phyloP scores from a whole-genome alignment of 2,797 vertebrate species.

The Gymnocypris eckloni region DNA sequence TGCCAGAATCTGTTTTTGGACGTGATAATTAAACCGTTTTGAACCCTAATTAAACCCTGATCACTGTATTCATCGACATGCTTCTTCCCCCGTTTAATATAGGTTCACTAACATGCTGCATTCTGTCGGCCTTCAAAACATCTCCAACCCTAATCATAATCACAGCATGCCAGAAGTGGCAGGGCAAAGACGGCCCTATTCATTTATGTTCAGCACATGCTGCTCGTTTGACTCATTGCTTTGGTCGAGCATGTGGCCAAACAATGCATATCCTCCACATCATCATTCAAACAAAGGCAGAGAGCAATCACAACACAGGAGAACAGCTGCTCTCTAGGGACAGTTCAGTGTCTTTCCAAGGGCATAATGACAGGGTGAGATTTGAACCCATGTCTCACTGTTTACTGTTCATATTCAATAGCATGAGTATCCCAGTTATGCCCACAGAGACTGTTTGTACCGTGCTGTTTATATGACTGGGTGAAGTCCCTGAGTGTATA shows the following conservation, averaged over 20 bases:
- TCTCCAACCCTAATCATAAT: slow-evolving; percentile 5
- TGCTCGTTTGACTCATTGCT: not conserved
- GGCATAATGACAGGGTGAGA: slow-evolving; percentile 4
- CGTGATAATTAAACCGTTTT: slow-evolving; percentile 26
- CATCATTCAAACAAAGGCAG: not conserved
- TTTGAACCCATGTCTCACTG: not conserved
- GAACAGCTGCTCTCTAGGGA: slow-evolving; percentile 7
- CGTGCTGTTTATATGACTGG: not conserved
- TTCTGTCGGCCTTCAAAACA: not conserved
- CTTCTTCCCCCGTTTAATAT: slow-evolving; percentile 28
- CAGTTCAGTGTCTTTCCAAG: slow-evolving; percentile 7
- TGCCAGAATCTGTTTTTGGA: slow-evolving; percentile 18
- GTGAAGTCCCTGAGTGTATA: slow-evolving; percentile 10
- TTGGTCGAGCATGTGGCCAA: not conserved
- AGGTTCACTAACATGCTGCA: not conserved
- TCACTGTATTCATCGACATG: slow-evolving; percentile 34
- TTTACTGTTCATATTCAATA: not conserved
- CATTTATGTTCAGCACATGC: not conserved
- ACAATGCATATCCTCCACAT: slow-evolving; percentile 17
- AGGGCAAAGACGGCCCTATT: not conserved
- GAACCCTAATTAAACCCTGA: slow-evolving; percentile 36
- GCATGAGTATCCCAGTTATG: not conserved
- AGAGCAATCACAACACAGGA: slow-evolving; percentile 27
- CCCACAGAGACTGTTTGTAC: slow-evolving; percentile 9
- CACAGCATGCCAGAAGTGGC: not conserved